Evolutionary conservation across 2,797 vertebrate species (phyloP), one percentile per base, ranked within the genome.

Genomic region (Spinus olivaceus): DNA sequence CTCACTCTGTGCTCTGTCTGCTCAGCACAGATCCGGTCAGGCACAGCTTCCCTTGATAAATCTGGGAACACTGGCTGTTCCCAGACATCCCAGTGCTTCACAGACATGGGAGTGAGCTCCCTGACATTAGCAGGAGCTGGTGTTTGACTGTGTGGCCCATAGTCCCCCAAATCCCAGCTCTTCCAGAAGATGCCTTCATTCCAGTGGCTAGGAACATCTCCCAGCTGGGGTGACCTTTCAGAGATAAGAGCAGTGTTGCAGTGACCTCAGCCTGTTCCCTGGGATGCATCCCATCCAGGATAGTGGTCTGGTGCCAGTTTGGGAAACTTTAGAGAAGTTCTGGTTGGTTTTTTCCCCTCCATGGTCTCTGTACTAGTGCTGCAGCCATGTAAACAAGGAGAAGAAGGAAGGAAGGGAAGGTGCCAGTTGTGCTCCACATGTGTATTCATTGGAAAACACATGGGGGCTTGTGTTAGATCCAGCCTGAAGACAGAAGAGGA

Each of bases 401-500:
- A 56, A 54, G 14, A 19, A 46, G 22, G 35, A 81, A 32, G 28
- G 60, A 44, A 39, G 35, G 65, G 49, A 93, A 80, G n/a, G 60
- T 88, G 50, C 69, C 54, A 54, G 30, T 46, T 87, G 59, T 91
- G 32, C 27, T 69, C 39, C 80, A 82, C 67, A 7, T 61, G 46
- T 60, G 39, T 61, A 24, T 59, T 90, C 24, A 10, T 1, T 90
- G 67, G 33, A 88, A 88, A 82, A 49, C 14, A 17, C 2, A 3
- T 13, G 27, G 28, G 17, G 13, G 15, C 53, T 82, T 76, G 44
- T 76, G 37, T 93, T 59, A 7, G 1, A 66, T 32, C 56, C 59
- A 63, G 21, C 78, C 50, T 71, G 32, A 54, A 81, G 70, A 74
- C 30, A 80, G 80, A 82, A 12, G 41, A 92, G 80, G 83, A 92